phyloP scores from a whole-genome alignment of 2,113 vertebrate genomes.

The Laticauda colubrina region DNA sequence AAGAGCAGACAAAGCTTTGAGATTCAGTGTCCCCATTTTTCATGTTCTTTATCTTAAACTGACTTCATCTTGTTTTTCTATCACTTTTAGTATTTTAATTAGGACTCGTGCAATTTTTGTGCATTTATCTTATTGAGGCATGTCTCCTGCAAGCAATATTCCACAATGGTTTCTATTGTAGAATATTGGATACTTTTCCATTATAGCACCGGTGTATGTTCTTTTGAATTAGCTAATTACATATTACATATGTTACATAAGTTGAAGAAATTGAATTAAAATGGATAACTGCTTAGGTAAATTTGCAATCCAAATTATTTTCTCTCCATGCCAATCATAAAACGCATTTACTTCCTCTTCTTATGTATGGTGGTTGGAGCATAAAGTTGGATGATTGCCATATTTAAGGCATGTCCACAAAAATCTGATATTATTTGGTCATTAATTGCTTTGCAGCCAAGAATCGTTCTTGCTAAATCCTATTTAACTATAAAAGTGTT shows the following conservation, averaged over 20 bases:
- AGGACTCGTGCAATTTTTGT: neutral
- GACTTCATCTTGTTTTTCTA: neutral
- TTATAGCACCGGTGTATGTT: neutral
- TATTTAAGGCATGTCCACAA: neutral
- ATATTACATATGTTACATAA: neutral
- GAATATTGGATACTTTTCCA: neutral
- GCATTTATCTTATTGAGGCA: neutral
- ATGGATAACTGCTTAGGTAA: neutral
- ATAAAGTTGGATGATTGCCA: neutral
- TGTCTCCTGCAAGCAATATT: neutral
- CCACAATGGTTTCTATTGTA: neutral
- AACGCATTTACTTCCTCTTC: neutral
- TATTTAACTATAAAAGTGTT: neutral
- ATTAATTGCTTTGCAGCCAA: neutral
- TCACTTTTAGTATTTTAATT: neutral
- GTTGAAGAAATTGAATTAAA: neutral
- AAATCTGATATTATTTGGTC: neutral
- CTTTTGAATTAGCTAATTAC: neutral
- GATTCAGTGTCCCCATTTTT: neutral
- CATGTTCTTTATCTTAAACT: neutral
- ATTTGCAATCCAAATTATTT: neutral
- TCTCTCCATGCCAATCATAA: neutral
- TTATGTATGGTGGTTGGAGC: neutral
- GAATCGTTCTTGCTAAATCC: neutral
- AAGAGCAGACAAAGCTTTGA: neutral